Percentiles rank a stretch among this genome's conserved stretches.
Evolutionary conservation across 2,113 vertebrate genomes (phyloP).

Genomic region (Pardalotus punctatus): DNA sequence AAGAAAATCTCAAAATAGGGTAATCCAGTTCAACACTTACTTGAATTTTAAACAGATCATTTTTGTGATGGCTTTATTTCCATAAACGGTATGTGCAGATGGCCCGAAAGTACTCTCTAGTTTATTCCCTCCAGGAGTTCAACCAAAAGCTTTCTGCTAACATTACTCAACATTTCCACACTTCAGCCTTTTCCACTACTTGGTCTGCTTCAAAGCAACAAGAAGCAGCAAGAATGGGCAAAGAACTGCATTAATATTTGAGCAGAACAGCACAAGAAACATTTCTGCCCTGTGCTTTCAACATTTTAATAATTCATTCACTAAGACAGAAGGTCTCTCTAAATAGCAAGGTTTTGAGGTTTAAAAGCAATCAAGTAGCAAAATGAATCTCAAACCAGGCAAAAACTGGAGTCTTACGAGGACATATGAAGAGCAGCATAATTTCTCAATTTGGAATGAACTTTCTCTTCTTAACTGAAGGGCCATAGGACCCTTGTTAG

Average conservation of each 20-base stretch:
- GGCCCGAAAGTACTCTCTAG: not conserved
- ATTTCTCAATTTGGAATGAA: not conserved
- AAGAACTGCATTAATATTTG: constrained; percentile 48
- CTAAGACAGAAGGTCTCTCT: not conserved
- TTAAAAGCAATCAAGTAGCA: constrained; percentile 24
- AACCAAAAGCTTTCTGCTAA: not conserved
- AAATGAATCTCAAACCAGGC: not conserved
- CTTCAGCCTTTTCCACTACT: not conserved
- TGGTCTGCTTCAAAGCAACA: not conserved
- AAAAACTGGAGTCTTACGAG: not conserved
- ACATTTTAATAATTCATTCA: constrained; percentile 53
- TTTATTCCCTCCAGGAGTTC: constrained; percentile 2
- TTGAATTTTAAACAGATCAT: not conserved
- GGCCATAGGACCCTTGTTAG: not conserved
- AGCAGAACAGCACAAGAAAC: constrained; percentile 7
- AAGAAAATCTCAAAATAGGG: not conserved
- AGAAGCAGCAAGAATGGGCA: not conserved
- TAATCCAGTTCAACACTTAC: not conserved
- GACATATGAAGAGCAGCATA: not conserved
- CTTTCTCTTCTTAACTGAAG: not conserved
- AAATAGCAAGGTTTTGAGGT: constrained; percentile 14
- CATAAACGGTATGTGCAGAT: not conserved
- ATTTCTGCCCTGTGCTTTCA: constrained; percentile 29
- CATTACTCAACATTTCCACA: not conserved
- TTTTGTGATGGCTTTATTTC: not conserved